phyloP scores from a whole-genome alignment of 2,113 vertebrate genomes.

The Glaucomys volans region DNA sequence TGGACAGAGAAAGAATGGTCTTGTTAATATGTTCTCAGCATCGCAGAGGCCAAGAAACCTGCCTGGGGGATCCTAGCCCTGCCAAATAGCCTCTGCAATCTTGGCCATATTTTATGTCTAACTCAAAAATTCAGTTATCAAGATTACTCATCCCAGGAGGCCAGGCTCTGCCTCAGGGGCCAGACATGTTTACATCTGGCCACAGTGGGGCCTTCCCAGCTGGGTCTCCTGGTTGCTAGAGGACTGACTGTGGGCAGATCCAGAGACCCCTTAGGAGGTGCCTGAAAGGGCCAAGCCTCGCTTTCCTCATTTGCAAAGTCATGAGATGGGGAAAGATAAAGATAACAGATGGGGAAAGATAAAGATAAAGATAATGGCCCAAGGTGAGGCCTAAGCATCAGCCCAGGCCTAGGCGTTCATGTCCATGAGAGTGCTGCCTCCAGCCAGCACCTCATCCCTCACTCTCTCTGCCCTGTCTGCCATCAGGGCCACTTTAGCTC shows the following conservation, averaged over 20 bases:
- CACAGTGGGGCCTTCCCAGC: not conserved
- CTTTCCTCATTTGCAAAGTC: not conserved
- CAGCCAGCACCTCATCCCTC: not conserved
- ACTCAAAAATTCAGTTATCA: conserved; percentile 76
- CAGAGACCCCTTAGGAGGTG: not conserved
- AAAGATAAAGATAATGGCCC: fast-evolving
- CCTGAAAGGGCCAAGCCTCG: not conserved
- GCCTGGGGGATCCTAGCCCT: conserved; percentile 58
- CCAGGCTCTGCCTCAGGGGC: not conserved
- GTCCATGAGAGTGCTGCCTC: not conserved
- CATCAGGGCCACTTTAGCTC: fast-evolving
- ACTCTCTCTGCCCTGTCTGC: fast-evolving
- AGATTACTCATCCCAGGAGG: conserved; percentile 58
- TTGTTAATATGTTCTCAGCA: conserved; percentile 66
- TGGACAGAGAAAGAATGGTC: conserved; percentile 64
- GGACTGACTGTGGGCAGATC: not conserved
- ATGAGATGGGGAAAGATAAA: not conserved
- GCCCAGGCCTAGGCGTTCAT: fast-evolving
- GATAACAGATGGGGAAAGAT: not conserved
- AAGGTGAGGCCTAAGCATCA: not conserved
- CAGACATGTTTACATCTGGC: not conserved
- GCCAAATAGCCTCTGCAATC: conserved; percentile 76
- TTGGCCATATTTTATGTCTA: conserved; percentile 74
- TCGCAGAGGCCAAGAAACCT: conserved; percentile 34
- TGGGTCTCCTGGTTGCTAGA: not conserved